Evolutionary conservation across 1,140 invertebrate species (phyloP).

Genomic region (Hycleus phaleratus): DNA sequence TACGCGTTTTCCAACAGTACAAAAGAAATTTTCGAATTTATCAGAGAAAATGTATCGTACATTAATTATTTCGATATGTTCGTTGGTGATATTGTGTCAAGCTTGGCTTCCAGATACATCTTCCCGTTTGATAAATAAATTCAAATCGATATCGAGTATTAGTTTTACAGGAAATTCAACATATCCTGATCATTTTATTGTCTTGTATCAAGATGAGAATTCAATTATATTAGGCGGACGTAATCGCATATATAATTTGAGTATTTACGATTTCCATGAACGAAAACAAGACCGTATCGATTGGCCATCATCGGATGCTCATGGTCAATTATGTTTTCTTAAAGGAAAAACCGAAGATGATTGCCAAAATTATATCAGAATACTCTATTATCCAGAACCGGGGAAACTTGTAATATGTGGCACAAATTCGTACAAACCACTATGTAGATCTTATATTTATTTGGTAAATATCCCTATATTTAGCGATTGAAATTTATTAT

Average conservation of each 20-base stretch:
- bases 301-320: constrained; percentile 75
- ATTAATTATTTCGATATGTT: no score
- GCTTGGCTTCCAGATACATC: constrained; percentile 36
- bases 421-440: constrained; percentile 93
- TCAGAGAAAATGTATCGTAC: no score
- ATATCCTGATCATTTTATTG: constrained; percentile 44
- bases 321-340: constrained; percentile 74
- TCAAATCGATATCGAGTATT: constrained; percentile 31
- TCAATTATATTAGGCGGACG: constrained; percentile 50
- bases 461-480: constrained; percentile 42
- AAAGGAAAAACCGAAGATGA: constrained; percentile 85
- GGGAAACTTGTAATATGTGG: constrained; percentile 84
- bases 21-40: neutral
- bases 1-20: neutral
- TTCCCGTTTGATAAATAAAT: constrained; percentile 34
- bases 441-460: constrained; percentile 70
- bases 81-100: no score
- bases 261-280: constrained; percentile 61
- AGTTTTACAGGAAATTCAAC: constrained; percentile 33
- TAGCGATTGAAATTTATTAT: neutral
- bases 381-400: constrained; percentile 64
- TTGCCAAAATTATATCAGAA: constrained; percentile 94
- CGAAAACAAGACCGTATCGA: constrained; percentile 48
- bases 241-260: constrained; percentile 75
- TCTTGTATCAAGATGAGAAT: constrained; percentile 46